These are phyloP conservation scores for Limonius californicus DNA, from an alignment of 1,140 invertebrate species.

Conservation along the genomic window DNA sequence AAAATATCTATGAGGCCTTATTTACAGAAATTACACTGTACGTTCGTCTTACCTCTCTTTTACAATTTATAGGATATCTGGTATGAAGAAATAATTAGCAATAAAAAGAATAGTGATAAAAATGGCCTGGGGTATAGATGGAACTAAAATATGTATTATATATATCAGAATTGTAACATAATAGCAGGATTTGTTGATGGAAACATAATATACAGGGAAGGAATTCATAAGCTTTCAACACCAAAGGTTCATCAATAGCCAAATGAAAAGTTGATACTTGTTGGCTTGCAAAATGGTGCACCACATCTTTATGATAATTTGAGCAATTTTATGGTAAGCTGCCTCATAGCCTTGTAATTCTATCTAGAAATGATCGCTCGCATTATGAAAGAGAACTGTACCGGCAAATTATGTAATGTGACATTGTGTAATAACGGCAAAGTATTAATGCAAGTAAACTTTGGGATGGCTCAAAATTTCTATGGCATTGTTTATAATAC, in stretches of 20 bases:
- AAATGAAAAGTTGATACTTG: constrained; percentile 84
- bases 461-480: too few species aligned
- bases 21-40: too few species aligned
- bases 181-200: constrained; percentile 88
- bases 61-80: constrained; percentile 69
- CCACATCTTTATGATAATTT: constrained; percentile 93
- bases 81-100: constrained; percentile 99
- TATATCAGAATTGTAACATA: constrained; percentile 88
- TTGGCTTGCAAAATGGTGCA: constrained; percentile 87
- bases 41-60: too few species aligned
- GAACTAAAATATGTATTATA: constrained; percentile 98
- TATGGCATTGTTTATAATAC: too few species aligned
- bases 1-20: too few species aligned
- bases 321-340: constrained; percentile 65
- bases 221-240: constrained; percentile 77
- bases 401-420: too few species aligned
- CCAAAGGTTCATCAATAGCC: constrained; percentile 92
- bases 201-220: constrained; percentile 97
- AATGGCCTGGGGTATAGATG: constrained; percentile 96
- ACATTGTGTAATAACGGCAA: too few species aligned
- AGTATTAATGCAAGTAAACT: too few species aligned
- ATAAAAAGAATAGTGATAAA: constrained; percentile 93
- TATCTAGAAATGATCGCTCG: too few species aligned
- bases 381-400: too few species aligned
- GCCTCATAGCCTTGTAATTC: background rate